phyloP scores from a whole-genome alignment of 2,113 vertebrate genomes.

The Tricholaema leucomelas region DNA sequence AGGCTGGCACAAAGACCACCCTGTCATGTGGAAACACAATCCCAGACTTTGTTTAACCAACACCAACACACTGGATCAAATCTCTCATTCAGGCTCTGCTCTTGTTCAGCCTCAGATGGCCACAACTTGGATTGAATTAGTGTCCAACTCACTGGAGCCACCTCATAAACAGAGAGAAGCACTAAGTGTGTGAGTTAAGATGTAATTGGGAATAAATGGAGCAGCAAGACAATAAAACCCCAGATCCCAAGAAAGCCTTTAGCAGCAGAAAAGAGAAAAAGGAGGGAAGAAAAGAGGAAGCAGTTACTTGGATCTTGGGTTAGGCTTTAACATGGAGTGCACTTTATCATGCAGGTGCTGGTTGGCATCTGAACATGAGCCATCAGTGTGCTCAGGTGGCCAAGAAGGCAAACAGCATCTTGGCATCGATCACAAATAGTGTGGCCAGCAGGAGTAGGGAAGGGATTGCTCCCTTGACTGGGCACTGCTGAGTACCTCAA shows the following conservation, averaged over 20 bases:
- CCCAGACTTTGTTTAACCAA: constrained; percentile 4
- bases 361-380: too few species aligned
- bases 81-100: not conserved
- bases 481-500: too few species aligned
- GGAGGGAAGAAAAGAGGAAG: not conserved
- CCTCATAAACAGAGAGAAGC: not conserved
- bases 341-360: not conserved
- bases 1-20: not conserved
- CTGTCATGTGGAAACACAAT: constrained; percentile 4
- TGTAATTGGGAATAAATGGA: not conserved
- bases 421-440: too few species aligned
- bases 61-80: not conserved
- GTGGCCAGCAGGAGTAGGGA: too few species aligned
- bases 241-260: not conserved
- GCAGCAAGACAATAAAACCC: not conserved
- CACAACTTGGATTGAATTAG: not conserved
- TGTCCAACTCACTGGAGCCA: not conserved
- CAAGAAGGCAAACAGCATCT: too few species aligned
- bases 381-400: too few species aligned
- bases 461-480: too few species aligned
- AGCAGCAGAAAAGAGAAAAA: not conserved
- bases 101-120: not conserved
- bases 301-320: not conserved
- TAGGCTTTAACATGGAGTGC: not conserved
- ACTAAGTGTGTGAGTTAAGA: not conserved